Evolutionary conservation across 1,140 invertebrate genomes (phyloP).

Genomic region (Trichonephila clavata): DNA sequence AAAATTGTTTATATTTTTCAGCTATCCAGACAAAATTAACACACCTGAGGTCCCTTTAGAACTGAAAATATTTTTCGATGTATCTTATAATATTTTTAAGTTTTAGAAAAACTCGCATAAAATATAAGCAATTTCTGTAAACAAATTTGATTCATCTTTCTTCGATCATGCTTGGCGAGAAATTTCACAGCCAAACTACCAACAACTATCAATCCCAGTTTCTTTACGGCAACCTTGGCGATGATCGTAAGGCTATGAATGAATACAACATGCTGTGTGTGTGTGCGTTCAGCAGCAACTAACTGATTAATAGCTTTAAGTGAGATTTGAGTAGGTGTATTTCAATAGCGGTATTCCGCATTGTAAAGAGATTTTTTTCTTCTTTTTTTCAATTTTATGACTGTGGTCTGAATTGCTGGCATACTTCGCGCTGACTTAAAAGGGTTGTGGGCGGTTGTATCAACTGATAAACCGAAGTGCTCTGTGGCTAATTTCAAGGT

Average conservation of each 20-base stretch:
- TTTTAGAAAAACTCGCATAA: no score
- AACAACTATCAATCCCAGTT: neutral
- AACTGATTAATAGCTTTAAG: conserved; percentile 68
- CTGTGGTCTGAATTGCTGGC: conserved; percentile 65
- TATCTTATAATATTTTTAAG: no score
- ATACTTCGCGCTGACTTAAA: conserved; percentile 62
- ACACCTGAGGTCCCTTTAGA: no score
- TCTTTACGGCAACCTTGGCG: conserved; percentile 41
- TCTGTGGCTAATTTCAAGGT: conserved; percentile 61
- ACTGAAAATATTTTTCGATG: no score
- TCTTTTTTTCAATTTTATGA: conserved; percentile 58
- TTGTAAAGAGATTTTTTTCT: neutral
- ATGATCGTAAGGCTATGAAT: conserved; percentile 52
- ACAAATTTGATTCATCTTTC: no score
- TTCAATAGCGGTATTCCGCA: conserved; percentile 43
- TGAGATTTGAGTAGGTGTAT: conserved; percentile 62
- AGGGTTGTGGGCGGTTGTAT: conserved; percentile 39
- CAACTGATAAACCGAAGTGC: conserved; percentile 37
- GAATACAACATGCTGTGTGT: conserved; percentile 39
- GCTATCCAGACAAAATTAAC: no score
- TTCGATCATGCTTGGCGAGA: neutral
- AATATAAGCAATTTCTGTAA: no score
- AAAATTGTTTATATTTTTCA: no score
- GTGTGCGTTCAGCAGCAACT: conserved; percentile 45
- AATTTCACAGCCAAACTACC: neutral